These are phyloP conservation scores for Tanaodytes sp. DNA, from an alignment of 2,888 invertebrate genomes.

Conservation along the genomic window DNA sequence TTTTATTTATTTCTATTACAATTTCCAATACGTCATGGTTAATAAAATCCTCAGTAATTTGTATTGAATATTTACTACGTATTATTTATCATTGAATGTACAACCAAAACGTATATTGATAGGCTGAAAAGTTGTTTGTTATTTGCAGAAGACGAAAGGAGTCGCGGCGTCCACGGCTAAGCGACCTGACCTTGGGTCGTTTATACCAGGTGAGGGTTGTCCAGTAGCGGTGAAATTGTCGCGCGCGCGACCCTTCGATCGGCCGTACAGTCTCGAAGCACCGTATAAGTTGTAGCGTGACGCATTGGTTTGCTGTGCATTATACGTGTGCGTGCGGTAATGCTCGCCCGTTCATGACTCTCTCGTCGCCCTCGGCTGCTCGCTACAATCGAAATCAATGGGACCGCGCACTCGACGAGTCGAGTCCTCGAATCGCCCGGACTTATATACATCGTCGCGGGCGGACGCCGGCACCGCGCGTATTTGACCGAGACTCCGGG, in stretches of 20 bases:
- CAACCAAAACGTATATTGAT: too few species aligned
- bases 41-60: too few species aligned
- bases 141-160: constrained; percentile 33
- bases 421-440: constrained; percentile 1
- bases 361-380: constrained; percentile 19
- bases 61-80: too few species aligned
- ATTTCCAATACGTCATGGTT: too few species aligned
- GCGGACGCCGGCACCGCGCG: too few species aligned
- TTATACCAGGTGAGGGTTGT: constrained; percentile 66
- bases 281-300: not conserved
- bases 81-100: too few species aligned
- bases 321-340: constrained; percentile 26
- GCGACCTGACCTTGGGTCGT: constrained; percentile 71
- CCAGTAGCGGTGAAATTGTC: constrained; percentile 2
- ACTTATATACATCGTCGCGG: too few species aligned
- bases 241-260: constrained; percentile 41
- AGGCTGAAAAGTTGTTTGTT: constrained; percentile 2
- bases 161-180: constrained; percentile 63
- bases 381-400: constrained; percentile 31
- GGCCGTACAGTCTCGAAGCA: not conserved
- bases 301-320: constrained; percentile 7
- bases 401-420: constrained; percentile 4
- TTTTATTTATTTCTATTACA: too few species aligned
- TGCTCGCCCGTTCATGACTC: constrained; percentile 37
- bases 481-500: too few species aligned